Percentiles rank a stretch among this genome's conserved stretches.
Conservation (phyloP, 2,797 vertebrate species). For the Hapalemur alaotrensis region DNA sequence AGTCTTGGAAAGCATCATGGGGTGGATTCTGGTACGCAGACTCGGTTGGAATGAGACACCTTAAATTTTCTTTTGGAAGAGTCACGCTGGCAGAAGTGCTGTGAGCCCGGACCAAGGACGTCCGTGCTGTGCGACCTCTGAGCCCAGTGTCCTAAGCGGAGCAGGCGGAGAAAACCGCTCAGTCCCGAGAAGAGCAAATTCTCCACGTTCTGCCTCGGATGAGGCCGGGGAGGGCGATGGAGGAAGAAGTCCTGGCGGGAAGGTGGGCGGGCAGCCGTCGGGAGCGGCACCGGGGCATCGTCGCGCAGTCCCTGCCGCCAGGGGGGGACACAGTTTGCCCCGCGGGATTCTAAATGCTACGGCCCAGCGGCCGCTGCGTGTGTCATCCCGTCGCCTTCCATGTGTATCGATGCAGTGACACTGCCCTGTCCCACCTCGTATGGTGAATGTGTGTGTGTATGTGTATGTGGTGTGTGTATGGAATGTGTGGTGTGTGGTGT, state of each 20-base stretch:
- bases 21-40: background rate
- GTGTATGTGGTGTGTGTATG: background rate
- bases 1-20: background rate
- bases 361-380: background rate
- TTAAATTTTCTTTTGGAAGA: no score
- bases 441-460: no score
- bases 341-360: background rate
- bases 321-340: background rate
- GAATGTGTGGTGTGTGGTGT: no score
- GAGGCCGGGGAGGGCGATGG: background rate
- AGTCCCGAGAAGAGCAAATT: background rate
- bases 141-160: background rate
- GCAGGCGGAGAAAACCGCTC: background rate
- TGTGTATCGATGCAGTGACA: background rate
- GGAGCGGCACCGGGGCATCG: no score
- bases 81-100: background rate
- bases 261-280: background rate
- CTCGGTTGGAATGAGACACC: background rate
- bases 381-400: no score
- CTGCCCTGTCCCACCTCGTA: background rate
- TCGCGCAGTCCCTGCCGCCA: background rate
- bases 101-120: fast-evolving
- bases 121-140: background rate
- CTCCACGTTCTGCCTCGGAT: background rate
- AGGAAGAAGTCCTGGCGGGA: background rate